Evolutionary conservation across 2,113 vertebrate genomes (phyloP), one percentile per base, ranked within the genome.

Genomic region (Patagioenas fasciata): DNA sequence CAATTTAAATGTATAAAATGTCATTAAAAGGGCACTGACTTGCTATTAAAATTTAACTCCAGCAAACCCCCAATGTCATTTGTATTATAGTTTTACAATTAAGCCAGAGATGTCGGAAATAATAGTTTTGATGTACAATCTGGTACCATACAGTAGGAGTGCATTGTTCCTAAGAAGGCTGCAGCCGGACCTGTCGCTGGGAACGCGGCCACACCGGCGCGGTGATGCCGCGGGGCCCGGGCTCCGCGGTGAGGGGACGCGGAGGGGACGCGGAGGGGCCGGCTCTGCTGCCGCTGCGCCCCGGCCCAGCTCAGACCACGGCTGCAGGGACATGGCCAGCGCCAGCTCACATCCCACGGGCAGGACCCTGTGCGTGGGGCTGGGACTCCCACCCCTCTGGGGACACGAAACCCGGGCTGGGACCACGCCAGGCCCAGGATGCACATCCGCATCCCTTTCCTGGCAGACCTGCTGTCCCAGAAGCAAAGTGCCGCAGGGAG

Each of bases 1-100:
- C 97, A 95, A 96, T 97, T 97, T 97, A 95, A 97, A 97, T 93
- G 93, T 91, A 72, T 94, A 93, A 96, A 96, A 98, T 93, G 93
- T 94, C 94, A 93, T 95, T 97, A 95, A 91, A 18, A 54, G 94
- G 96, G 96, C 24, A 11, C 62, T 86, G 93, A 58, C 93, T 89
- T 89, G 89, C 91, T 92, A 61, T 93, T 94, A 94, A 96, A 94
- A 93, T 88, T 91, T 85, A 94, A 95, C 91, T 84, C 64, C 88
- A 69, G 93, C 95, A 97, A 96, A 84, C 94, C 96, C 97, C 96
- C 79, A 58, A 77, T 69, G 93, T 91, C 88, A 56, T 96, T 88
- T 92, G 93, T 91, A 80, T 85, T 79, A 91, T 89, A 92, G 87
- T 92, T 95, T 84, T 61, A 93, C 93, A 93, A 80, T 88, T 85